Percentiles rank a stretch among this genome's conserved stretches.
Evolutionary conservation across 2,888 invertebrate species (phyloP).

Genomic region (Mythimna albipuncta): DNA sequence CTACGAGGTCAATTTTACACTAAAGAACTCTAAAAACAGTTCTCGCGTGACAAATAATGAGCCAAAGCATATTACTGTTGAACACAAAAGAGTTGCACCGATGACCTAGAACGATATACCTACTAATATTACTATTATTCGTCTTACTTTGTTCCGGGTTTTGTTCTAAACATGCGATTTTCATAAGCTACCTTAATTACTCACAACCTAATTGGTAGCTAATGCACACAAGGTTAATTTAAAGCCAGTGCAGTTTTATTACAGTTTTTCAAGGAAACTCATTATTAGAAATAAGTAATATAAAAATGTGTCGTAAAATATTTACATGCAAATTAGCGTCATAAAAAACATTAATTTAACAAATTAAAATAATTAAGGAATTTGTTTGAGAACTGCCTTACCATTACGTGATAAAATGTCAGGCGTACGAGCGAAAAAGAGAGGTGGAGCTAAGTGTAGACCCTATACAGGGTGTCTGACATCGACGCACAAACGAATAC

Average conservation of each 20-base stretch:
- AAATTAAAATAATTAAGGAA: slow-evolving; percentile 1
- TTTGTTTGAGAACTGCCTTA: neutral
- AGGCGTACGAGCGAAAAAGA: no score
- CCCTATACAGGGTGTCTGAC: no score
- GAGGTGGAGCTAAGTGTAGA: no score
- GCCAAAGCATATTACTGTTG: slow-evolving; percentile 34
- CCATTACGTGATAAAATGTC: no score
- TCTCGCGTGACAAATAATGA: slow-evolving; percentile 50
- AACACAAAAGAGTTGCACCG: slow-evolving; percentile 60
- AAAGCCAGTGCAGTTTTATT: slow-evolving; percentile 67
- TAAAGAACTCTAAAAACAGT: neutral
- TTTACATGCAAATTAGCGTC: slow-evolving; percentile 26
- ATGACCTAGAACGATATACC: slow-evolving; percentile 76
- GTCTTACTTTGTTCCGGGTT: slow-evolving; percentile 60
- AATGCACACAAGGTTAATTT: slow-evolving; percentile 69
- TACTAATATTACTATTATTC: slow-evolving; percentile 51
- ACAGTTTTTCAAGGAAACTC: slow-evolving; percentile 68
- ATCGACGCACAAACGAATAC: no score
- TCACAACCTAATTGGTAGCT: slow-evolving; percentile 48
- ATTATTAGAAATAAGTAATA: slow-evolving; percentile 52
- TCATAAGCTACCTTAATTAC: slow-evolving; percentile 60
- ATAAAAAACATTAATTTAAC: slow-evolving; percentile 24
- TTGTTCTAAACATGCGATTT: slow-evolving; percentile 65
- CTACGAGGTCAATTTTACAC: neutral
- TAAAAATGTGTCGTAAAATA: slow-evolving; percentile 42